Conservation (phyloP, 2,888 invertebrate genomes). For the Myopa tessellatipennis region DNA sequence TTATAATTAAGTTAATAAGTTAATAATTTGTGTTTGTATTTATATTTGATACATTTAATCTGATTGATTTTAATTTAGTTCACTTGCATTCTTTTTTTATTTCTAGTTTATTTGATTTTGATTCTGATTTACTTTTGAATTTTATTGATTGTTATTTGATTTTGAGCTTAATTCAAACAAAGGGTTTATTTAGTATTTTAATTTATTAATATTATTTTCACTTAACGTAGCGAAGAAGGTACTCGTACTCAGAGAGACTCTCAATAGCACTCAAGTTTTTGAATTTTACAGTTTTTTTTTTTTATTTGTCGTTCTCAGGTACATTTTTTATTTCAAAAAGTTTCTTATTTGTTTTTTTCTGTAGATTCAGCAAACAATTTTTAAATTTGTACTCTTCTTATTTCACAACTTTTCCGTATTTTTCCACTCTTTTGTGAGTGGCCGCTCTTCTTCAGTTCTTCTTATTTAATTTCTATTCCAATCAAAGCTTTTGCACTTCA, state of each 20-base stretch:
- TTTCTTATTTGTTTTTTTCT: background rate
- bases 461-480: background rate
- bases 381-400: background rate
- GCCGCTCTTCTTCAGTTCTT: background rate
- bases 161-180: no score
- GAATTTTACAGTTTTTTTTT: background rate
- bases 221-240: background rate
- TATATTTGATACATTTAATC: no score
- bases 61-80: no score
- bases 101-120: no score
- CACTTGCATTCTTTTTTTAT: no score
- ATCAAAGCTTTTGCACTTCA: no score
- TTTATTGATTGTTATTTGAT: slow-evolving; percentile 32
- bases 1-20: no score
- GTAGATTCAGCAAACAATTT: background rate
- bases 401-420: background rate
- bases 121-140: background rate
- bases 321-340: slow-evolving; percentile 7
- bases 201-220: slow-evolving; percentile 2
- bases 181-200: no score
- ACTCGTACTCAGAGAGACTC: no score
- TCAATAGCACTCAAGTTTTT: no score
- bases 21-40: no score
- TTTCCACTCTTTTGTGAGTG: background rate
- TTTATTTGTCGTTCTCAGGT: slow-evolving; percentile 22